Conservation (phyloP, 2,797 vertebrate species). For the Dromococcyx pavoninus region DNA sequence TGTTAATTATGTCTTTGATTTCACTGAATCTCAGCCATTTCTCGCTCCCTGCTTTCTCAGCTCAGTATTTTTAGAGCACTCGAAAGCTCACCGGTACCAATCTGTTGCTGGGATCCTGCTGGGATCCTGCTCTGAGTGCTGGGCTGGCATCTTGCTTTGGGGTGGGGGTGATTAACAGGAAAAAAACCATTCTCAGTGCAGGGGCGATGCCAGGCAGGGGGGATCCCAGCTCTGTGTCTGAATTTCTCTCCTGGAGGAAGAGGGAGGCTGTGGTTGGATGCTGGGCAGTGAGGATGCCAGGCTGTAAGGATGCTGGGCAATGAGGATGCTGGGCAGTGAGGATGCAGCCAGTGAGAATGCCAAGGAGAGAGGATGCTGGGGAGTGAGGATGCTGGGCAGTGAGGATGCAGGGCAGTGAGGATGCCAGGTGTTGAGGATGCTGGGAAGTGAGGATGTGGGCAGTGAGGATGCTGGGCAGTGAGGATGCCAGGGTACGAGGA, state of each 20-base stretch:
- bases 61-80: conserved; percentile 6
- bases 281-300: not conserved
- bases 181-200: accelerated
- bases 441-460: too few species aligned
- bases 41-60: not conserved
- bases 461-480: too few species aligned
- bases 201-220: not conserved
- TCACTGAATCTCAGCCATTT: conserved; percentile 1
- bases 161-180: not conserved
- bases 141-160: not conserved
- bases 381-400: too few species aligned
- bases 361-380: too few species aligned
- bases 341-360: too few species aligned
- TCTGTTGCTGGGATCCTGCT: not conserved
- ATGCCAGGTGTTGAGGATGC: too few species aligned
- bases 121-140: not conserved
- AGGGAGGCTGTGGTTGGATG: not conserved
- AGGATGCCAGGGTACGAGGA: too few species aligned
- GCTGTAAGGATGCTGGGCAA: too few species aligned
- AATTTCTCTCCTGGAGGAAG: not conserved
- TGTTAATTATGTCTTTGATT: conserved; percentile 51
- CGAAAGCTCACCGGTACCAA: not conserved
- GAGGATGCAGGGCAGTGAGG: too few species aligned
- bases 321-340: too few species aligned
- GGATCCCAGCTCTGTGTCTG: not conserved